Conservation (phyloP, 2,888 invertebrate genomes). For the Chloroclystis v-ata region DNA sequence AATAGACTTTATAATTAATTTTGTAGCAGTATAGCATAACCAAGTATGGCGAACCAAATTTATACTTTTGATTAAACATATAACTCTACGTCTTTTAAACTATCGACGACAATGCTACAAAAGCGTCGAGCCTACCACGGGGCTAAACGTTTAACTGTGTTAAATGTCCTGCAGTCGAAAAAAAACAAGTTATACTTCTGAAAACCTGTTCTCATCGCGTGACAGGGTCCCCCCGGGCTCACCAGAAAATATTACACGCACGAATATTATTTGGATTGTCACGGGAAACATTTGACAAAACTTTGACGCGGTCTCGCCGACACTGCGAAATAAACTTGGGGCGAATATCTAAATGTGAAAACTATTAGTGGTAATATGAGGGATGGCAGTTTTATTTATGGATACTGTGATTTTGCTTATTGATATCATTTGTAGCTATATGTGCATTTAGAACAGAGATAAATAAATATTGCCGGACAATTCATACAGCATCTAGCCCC, state of each 20-base stretch:
- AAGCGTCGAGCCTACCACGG: no score
- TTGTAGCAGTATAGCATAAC: no score
- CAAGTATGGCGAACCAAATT: no score
- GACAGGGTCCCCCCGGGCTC: slow-evolving; percentile 33
- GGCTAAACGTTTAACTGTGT: no score
- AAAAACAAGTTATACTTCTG: slow-evolving; percentile 6
- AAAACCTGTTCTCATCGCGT: neutral
- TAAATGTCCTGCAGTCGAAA: no score
- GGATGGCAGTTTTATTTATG: slow-evolving; percentile 7
- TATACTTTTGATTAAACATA: no score
- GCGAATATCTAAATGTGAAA: slow-evolving; percentile 20
- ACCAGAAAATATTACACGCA: slow-evolving; percentile 51
- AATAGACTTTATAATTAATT: no score
- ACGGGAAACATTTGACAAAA: slow-evolving; percentile 53
- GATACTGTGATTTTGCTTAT: neutral
- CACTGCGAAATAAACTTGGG: slow-evolving; percentile 12
- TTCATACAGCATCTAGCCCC: no score
- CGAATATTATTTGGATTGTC: slow-evolving; percentile 51
- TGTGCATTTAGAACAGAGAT: neutral
- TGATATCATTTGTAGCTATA: slow-evolving; percentile 14
- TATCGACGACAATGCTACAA: no score
- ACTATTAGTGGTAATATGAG: slow-evolving; percentile 18
- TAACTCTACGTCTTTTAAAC: no score
- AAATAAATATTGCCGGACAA: no score
- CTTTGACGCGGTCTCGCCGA: slow-evolving; percentile 39